Evolutionary conservation across 2,113 vertebrate genomes (phyloP), one percentile per base, ranked within the genome.

Genomic region (Podiceps cristatus): DNA sequence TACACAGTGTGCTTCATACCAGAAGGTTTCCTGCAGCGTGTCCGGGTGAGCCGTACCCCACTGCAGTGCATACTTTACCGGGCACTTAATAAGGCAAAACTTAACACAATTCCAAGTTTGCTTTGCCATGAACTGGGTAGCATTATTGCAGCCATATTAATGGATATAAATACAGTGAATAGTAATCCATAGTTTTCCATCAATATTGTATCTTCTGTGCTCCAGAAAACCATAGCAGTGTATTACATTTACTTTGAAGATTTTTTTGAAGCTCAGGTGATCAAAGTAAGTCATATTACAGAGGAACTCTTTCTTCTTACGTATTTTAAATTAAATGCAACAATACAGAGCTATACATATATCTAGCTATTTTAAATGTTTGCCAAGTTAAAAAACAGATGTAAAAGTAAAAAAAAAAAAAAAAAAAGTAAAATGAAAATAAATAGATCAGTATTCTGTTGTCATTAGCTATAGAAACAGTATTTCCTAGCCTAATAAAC

Each of bases 401-500:
- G 7, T 28, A 80, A 72, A 90, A 55, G 13, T 56, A 27, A 4
- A 84, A 23, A 5, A 75, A 62, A 40, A 53, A 33, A 24, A 5
- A 78, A 62, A 40, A 59, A 37, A 85, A 72, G 6, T n/a, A 19
- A 85, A 67, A 72, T 29, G 4, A 59, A 72, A 71, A 77, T 53
- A 25, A 86, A n/a, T 76, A 56, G 31, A 58, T 45, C 9, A 22
- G 5, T 79, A 37, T 93, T 96, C 40, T 82, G 4, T 83, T 94
- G 20, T 80, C 40, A 83, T 71, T 95, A 71, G 18, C 23, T 75
- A 13, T 63, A 56, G 59, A 75, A 80, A 90, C 24, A 93, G 86
- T 42, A 90, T 90, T 96, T 93, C 75, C 49, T 64, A 72, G 76
- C 12, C 92, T 88, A 92, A 92, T 81, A 93, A 94, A 59, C 67